phyloP scores from a whole-genome alignment of 2,888 invertebrate genomes.

The Morinoia aosen region DNA sequence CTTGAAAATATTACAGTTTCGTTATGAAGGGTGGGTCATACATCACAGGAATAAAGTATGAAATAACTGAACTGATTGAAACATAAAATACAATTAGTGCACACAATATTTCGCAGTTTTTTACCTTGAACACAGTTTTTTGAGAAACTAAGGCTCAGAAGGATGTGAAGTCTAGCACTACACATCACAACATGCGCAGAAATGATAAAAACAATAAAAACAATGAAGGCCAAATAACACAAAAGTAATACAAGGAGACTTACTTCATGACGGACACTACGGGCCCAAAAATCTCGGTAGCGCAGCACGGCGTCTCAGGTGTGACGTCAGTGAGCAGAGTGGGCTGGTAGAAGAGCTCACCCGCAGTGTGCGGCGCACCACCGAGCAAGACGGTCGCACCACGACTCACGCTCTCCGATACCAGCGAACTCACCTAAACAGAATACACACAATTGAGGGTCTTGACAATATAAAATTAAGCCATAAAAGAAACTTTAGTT shows the following conservation, averaged over 20 bases:
- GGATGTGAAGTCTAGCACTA: too few species aligned
- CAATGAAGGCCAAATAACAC: neutral
- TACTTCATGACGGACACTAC: conserved; percentile 81
- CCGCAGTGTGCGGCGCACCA: conserved; percentile 80
- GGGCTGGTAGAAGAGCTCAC: conserved; percentile 87
- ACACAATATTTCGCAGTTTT: too few species aligned
- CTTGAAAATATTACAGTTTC: too few species aligned
- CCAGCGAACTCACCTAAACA: conserved; percentile 78
- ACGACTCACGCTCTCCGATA: conserved; percentile 87
- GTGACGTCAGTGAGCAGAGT: conserved; percentile 87
- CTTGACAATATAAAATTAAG: neutral
- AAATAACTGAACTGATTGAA: too few species aligned
- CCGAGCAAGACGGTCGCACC: conserved; percentile 85
- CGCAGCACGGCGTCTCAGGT: conserved; percentile 84
- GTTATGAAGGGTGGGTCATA: too few species aligned
- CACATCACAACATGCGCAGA: too few species aligned
- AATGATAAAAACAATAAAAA: neutral
- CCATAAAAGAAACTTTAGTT: neutral
- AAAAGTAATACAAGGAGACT: neutral
- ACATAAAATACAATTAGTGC: too few species aligned
- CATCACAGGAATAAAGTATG: too few species aligned
- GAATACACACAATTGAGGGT: conserved; percentile 68
- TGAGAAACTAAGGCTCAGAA: too few species aligned
- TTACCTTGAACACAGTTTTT: too few species aligned
- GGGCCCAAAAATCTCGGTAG: conserved; percentile 96